Evolutionary conservation across 2,888 invertebrate species (phyloP), one percentile per base, ranked within the genome.

Genomic region (Phyllotreta cruciferae): DNA sequence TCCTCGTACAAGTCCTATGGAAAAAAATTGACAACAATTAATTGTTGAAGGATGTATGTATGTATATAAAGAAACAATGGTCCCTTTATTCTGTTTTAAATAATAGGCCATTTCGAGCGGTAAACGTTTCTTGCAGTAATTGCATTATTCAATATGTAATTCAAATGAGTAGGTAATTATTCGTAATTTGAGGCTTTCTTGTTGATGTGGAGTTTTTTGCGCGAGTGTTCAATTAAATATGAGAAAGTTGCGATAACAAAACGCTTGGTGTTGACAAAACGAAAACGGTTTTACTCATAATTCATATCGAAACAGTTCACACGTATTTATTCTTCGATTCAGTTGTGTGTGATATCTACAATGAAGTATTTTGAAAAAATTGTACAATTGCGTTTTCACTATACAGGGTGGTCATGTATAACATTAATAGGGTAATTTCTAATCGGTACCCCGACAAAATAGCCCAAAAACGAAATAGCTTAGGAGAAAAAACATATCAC

Each of bases 1-100:
- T 94, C 93, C 81, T 94, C 94, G 78, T 93, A 94, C 66, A 94
- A 82, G 81, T 94, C 94, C 92, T 93, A 52, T 81, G 85, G 62
- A 53, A 62, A 60, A 44, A 14, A 37, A 38, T 24, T 37, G 44
- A 24, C 8, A 35, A 1, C 24, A 11, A 35, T 24, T 13, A 14
- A 1, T 24, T 4, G 24, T 24, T 3, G 24, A 24, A 24, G 24
- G 24, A 24, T 24, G 24, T 24, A 24, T 24, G 1, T 24, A 24
- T n/a, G 35, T 3, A 38, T 8, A 38, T 38, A 38, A 7, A 38
- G 41, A 41, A 41, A 41, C 41, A 41, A 24, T 24, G 4, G 4
- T 24, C 24, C 24, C 24, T 24, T 24, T 24, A 24, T 24, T 24
- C 1, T 4, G 24, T 24, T 4, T 24, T 4, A 4, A 24, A 24